Evolutionary conservation across 2,113 vertebrate species (phyloP).

Genomic region (Ophiodon elongatus): DNA sequence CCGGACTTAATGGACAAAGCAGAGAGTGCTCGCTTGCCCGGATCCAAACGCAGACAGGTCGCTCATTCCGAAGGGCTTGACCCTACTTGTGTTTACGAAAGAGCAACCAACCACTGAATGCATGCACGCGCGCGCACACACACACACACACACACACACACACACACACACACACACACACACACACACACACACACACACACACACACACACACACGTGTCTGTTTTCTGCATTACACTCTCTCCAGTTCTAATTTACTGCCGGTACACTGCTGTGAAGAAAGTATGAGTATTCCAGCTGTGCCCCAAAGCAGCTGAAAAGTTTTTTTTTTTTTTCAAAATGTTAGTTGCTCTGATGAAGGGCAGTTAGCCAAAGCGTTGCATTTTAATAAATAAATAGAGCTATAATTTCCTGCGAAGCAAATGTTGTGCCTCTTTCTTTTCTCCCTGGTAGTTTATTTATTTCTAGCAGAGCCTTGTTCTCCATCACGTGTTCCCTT

Average conservation of each 20-base stretch:
- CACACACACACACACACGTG: neutral
- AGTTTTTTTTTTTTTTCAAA: no score
- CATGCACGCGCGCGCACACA: neutral
- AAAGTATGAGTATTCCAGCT: constrained; percentile 80
- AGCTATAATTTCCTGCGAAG: neutral
- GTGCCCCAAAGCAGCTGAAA: neutral
- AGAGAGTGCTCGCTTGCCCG: constrained; percentile 8
- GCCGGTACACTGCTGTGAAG: constrained; percentile 59
- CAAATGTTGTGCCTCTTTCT: neutral
- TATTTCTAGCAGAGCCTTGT: neutral
- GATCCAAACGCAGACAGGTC: constrained; percentile 39
- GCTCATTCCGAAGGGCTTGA: constrained; percentile 31
- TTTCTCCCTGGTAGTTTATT: neutral
- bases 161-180: neutral
- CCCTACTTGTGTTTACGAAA: constrained; percentile 13
- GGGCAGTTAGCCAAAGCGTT: neutral
- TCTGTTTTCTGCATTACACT: constrained; percentile 82
- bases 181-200: neutral
- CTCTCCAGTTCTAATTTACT: constrained; percentile 72
- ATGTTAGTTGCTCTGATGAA: neutral
- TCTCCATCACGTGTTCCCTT: neutral
- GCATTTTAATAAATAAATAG: neutral
- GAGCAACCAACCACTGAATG: neutral
- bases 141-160: neutral
- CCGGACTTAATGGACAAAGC: constrained; percentile 22